phyloP scores from a whole-genome alignment of 1,140 invertebrate genomes.

The Zaprionus taronus region DNA sequence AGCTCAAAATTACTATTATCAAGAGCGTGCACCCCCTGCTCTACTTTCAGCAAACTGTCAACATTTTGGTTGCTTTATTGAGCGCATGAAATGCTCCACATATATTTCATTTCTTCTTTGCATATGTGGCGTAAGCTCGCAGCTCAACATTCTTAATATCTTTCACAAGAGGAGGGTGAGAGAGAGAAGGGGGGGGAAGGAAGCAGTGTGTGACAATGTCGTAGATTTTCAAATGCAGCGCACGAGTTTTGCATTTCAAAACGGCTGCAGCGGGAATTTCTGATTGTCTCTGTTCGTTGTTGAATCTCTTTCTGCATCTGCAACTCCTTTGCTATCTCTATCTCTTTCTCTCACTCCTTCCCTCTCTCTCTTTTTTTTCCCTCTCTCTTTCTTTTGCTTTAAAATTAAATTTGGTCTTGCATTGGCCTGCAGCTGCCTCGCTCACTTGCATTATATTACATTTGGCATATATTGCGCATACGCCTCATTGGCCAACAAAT shows the following conservation, averaged over 20 bases:
- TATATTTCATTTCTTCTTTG: conserved; percentile 34
- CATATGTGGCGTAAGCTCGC: conserved; percentile 66
- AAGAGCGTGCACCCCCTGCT: neutral
- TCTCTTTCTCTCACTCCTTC: neutral
- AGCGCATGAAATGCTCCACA: conserved; percentile 60
- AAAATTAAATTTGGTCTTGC: conserved; percentile 52
- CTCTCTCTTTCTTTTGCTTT: conserved; percentile 32
- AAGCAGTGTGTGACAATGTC: conserved; percentile 62
- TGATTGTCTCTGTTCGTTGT: conserved; percentile 34
- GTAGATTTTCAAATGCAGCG: conserved; percentile 61
- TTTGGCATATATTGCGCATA: conserved; percentile 38
- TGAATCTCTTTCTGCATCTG: conserved; percentile 6
- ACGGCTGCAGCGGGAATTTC: conserved; percentile 30
- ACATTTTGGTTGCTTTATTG: conserved; percentile 57
- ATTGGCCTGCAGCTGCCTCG: conserved; percentile 12
- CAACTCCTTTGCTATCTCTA: neutral
- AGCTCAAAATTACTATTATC: conserved; percentile 70
- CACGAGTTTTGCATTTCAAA: conserved; percentile 56
- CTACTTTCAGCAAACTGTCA: neutral
- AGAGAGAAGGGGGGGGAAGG: neutral
- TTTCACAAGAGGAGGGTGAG: neutral
- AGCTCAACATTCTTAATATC: conserved; percentile 43
- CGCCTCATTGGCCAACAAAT: conserved; percentile 52
- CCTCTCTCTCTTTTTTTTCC: no score
- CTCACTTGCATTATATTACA: conserved; percentile 10